Base-by-base conservation (phyloP, 2,797 vertebrate species). In the Sebastolobus alascanus region DNA sequence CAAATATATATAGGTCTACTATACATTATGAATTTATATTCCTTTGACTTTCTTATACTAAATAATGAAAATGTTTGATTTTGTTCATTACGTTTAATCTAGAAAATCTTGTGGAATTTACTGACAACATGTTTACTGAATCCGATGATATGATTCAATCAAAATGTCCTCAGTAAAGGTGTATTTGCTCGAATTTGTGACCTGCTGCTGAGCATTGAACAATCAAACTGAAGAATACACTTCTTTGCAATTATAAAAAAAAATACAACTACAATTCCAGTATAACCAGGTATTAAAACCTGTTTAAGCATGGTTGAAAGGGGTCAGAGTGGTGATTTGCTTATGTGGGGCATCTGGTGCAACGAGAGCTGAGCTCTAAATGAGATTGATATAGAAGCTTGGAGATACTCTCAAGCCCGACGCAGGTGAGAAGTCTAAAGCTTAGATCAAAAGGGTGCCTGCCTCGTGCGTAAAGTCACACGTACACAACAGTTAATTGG, bases 381-480 rank as follows among this genome's bases (percentile, higher is more conserved):
- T 89, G 63, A 83, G 91, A 95, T 93, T 92, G 83, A 71, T 75
- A 75, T 10, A 73, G 78, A 66, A 69, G 82, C 54, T 86, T 71
- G 72, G 35, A 79, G 74, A 71, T n/a, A 8, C 60, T 43, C 54
- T 55, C 64, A 70, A 77, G 64, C 81, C 46, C 3, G 43, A 60
- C 58, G 76, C 74, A 83, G 87, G 86, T 84, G 82, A 92, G 80
- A 82, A 69, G 77, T 76, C 69, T 63, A 80, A 75, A 88, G 83
- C 82, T 82, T 66, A 78, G 80, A 89, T 89, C 73, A 78, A 78
- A 72, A 43, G 67, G 77, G 68, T 72, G 75, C 55, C 68, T 66
- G 73, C 70, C 67, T 31, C 58, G 18, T 89, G 83, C 71, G 77
- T 61, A 77, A 85, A 86, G 75, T 89, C 86, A 83, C 73, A 87